phyloP scores from a whole-genome alignment of 2,797 vertebrate genomes.

The Florisuga fusca region DNA sequence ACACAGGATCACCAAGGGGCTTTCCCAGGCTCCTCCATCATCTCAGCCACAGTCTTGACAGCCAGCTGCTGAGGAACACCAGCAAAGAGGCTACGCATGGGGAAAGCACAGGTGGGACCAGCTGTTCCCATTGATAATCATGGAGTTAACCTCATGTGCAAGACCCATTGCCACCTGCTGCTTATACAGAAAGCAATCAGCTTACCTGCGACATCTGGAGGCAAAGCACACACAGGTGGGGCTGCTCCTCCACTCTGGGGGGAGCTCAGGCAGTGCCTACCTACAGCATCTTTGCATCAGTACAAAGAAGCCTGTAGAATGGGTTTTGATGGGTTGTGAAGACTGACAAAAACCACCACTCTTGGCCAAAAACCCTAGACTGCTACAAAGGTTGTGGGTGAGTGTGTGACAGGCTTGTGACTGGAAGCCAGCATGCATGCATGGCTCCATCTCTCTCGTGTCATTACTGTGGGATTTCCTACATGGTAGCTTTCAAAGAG shows the following conservation, averaged over 20 bases:
- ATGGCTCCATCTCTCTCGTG: not conserved
- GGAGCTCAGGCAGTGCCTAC: not conserved
- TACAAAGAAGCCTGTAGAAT: not conserved
- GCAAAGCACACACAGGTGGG: not conserved
- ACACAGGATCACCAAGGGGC: accelerated
- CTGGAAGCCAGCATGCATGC: not conserved
- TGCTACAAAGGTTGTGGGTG: not conserved
- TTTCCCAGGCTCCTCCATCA: not conserved
- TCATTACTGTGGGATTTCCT: not conserved
- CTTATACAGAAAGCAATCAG: not conserved
- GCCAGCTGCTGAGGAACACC: not conserved
- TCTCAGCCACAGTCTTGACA: not conserved
- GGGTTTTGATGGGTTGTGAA: not conserved
- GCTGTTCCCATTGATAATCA: not conserved
- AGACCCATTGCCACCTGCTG: not conserved
- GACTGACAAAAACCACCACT: not conserved
- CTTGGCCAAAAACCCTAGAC: not conserved
- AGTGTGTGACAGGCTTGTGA: not conserved
- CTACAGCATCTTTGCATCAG: accelerated
- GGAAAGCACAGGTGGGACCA: not conserved
- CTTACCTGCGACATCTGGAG: not conserved
- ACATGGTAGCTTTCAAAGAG: not conserved
- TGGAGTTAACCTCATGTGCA: not conserved
- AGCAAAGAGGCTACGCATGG: not conserved
- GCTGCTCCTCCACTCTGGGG: accelerated